Percentiles rank a stretch among this genome's conserved stretches.
Conservation (phyloP, 2,888 invertebrate species). For the Argyresthia albistria region DNA sequence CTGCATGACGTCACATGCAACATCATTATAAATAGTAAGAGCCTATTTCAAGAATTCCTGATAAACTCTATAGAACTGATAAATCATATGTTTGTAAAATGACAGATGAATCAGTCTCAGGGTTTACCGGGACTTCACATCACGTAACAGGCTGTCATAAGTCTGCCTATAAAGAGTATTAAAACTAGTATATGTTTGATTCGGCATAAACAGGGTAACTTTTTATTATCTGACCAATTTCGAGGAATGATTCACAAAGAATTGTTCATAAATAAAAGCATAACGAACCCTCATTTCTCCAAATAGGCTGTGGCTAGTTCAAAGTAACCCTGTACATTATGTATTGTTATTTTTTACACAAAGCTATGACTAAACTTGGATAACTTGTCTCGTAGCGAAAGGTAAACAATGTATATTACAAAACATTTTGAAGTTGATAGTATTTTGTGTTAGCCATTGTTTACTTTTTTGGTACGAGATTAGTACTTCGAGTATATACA, state of each 20-base stretch:
- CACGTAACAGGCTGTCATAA: neutral
- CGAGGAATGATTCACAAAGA: too few species aligned
- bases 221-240: neutral
- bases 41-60: neutral
- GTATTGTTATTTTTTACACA: neutral
- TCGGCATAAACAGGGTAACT: neutral
- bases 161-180: neutral
- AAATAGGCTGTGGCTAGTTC: neutral
- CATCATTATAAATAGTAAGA: neutral
- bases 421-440: too few species aligned
- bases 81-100: neutral
- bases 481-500: neutral
- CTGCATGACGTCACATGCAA: neutral
- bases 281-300: neutral
- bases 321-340: neutral
- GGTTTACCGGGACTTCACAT: neutral
- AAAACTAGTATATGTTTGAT: neutral
- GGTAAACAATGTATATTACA: too few species aligned
- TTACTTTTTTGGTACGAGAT: neutral
- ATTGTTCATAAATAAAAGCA: too few species aligned
- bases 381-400: too few species aligned
- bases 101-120: neutral
- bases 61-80: neutral
- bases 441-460: too few species aligned
- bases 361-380: neutral